Percentiles rank a stretch among this genome's conserved stretches.
Evolutionary conservation across 2,113 vertebrate species (phyloP).

Genomic region (Grus americana): DNA sequence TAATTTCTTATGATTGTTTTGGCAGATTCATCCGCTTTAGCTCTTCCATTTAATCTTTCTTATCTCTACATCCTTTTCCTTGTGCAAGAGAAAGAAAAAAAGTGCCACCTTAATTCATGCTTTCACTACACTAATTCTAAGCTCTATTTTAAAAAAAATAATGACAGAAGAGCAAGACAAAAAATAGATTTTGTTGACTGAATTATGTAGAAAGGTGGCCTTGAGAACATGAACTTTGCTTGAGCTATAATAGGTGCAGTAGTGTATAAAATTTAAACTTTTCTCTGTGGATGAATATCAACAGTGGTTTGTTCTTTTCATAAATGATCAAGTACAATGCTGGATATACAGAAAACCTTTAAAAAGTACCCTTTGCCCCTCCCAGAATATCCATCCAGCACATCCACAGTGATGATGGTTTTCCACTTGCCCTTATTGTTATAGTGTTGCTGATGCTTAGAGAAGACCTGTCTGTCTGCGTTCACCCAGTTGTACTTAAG

Average conservation of each 20-base stretch:
- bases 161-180: neutral
- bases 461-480: neutral
- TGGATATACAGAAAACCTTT: neutral
- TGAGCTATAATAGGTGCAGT: constrained; percentile 2
- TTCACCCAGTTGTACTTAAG: neutral
- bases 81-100: neutral
- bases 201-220: neutral
- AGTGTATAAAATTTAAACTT: constrained; percentile 44
- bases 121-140: neutral
- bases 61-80: neutral
- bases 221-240: constrained; percentile 29
- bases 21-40: neutral
- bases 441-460: neutral
- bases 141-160: neutral
- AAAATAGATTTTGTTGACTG: neutral
- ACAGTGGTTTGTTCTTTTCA: constrained; percentile 38
- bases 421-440: neutral
- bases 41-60: neutral
- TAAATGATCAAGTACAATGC: neutral
- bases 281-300: neutral
- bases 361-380: neutral
- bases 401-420: neutral
- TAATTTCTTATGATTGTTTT: neutral
- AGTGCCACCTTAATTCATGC: neutral
- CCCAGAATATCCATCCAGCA: neutral